phyloP scores from a whole-genome alignment of 2,113 vertebrate species.

The Lota lota region DNA sequence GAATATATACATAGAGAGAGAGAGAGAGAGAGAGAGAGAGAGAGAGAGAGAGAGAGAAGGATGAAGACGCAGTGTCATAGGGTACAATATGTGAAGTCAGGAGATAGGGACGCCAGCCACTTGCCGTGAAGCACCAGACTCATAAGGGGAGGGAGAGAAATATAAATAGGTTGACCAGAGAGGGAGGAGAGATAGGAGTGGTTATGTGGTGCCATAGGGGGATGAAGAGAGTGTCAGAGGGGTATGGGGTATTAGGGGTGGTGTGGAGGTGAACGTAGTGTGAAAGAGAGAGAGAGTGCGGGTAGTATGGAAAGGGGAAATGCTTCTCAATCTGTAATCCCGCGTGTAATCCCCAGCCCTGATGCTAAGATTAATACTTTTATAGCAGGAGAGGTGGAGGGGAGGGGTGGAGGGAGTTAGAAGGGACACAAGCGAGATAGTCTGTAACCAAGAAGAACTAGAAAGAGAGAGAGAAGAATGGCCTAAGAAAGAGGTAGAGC shows the following conservation, averaged over 20 bases:
- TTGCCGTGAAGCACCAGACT: neutral
- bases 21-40: neutral
- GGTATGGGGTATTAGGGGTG: conserved; percentile 14
- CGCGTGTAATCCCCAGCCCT: conserved; percentile 73
- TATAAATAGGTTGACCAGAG: conserved; percentile 19
- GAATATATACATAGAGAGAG: neutral
- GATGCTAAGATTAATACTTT: conserved; percentile 76
- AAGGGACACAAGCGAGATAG: neutral
- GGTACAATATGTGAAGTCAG: conserved; percentile 24
- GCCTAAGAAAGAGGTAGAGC: conserved; percentile 43
- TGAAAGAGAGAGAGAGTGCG: conserved; percentile 9
- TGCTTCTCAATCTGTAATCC: conserved; percentile 75
- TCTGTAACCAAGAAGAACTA: neutral
- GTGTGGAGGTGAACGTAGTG: neutral
- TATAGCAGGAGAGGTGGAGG: conserved; percentile 39
- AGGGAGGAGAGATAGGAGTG: neutral
- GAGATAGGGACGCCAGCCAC: conserved; percentile 29
- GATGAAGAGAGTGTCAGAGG: conserved; percentile 5
- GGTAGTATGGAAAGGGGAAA: conserved; percentile 49
- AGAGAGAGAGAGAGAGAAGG: conserved; percentile 16
- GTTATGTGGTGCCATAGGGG: neutral
- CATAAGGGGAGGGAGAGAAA: conserved; percentile 19
- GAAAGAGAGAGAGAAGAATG: conserved; percentile 40
- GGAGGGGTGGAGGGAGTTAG: conserved; percentile 32
- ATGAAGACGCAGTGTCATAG: conserved; percentile 43